These are phyloP conservation scores for Cinclus cinclus DNA, from an alignment of 2,113 vertebrate species.

Conservation along the genomic window DNA sequence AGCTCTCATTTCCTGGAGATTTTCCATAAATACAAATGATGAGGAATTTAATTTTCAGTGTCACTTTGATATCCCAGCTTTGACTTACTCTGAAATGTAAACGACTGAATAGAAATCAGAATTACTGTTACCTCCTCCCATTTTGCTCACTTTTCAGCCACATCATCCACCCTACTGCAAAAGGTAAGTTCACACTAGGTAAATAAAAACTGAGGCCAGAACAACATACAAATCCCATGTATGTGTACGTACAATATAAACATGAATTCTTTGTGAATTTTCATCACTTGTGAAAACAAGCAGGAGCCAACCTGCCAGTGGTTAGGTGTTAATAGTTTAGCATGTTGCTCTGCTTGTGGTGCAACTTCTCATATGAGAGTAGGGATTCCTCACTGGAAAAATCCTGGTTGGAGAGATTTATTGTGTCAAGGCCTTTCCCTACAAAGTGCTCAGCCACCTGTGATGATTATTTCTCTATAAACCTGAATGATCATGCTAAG, in stretches of 20 bases:
- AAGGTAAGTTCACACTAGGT: neutral
- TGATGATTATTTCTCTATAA: neutral
- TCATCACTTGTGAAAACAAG: neutral
- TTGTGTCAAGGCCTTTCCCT: neutral
- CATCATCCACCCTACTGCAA: neutral
- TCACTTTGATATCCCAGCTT: neutral
- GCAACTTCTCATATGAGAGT: rapidly evolving
- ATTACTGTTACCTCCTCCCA: neutral
- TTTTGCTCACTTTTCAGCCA: neutral
- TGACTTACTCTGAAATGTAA: neutral
- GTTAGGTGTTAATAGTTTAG: neutral
- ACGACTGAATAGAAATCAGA: neutral
- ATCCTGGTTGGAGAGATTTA: neutral
- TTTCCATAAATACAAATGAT: neutral
- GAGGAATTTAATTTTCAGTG: neutral
- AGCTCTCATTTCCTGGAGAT: neutral
- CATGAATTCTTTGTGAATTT: neutral
- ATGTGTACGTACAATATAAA: neutral
- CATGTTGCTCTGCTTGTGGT: neutral
- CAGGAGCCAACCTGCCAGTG: neutral
- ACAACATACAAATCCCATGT: neutral
- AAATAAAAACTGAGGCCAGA: neutral
- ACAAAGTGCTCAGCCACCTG: neutral
- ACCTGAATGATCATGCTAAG: neutral
- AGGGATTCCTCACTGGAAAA: neutral